Base-by-base conservation (phyloP, 2,888 invertebrate genomes). In the Pteria penguin region DNA sequence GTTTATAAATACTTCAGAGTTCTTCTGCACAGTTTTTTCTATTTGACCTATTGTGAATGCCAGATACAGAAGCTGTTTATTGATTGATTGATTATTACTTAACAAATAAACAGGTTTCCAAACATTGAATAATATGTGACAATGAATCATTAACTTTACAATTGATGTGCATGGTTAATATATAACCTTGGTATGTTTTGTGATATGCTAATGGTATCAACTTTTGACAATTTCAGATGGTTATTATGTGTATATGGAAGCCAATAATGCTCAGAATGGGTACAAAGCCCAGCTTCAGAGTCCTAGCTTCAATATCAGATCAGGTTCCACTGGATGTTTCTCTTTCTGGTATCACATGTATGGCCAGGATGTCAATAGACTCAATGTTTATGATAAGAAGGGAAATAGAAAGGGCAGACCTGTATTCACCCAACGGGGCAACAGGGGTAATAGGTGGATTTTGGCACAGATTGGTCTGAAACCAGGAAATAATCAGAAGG, bases 261-360 rank as follows among this genome's bases (percentile, higher is more conserved):
- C 85, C 0, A 80, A 79, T 24, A 33, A 58, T n/a, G 82, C 81
- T 2, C 67, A 74, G 1, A 62, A 22, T 2, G 80, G 78, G 14
- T 78, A 75, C 57, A 83, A 81, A 66, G 84, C 83, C 11, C 86
- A 84, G 70, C 54, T 86, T 11, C 66, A 76, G 74, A 86, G 86
- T 68, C 82, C 82, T 1, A 8, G 60, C 3, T 33, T 84, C 31
- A 74, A 76, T 26, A 72, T 80, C 8, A 45, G 66, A 1, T 66
- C 73, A 4, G 57, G 71, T 0, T 36, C 69, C 2, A 66, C 75
- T 1, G 78, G 79, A 26, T 87, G 88, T 57, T 66, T 87, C 26
- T 82, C 85, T 18, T 88, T 88, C 82, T 90, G 88, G 88, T 90
- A 86, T 80, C 88, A 85, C 72, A 90, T 90, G 89, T 87, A 87